Percentiles rank a stretch among this genome's conserved stretches.
phyloP scores from a whole-genome alignment of 2,888 invertebrate species.

The Aspidapion aeneum region DNA sequence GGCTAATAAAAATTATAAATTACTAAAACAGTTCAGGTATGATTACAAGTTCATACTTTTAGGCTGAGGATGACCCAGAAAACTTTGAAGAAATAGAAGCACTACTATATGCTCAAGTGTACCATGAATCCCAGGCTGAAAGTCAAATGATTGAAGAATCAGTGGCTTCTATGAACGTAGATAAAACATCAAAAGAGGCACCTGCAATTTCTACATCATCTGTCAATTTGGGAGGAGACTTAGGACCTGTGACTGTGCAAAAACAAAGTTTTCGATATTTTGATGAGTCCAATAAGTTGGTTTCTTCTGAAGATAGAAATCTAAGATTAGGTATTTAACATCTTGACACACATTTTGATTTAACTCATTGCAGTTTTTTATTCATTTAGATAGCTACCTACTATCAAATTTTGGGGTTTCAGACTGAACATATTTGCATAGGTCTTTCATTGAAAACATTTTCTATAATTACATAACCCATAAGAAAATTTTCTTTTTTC shows the following conservation, averaged over 20 bases:
- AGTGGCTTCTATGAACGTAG: too few species aligned
- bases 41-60: too few species aligned
- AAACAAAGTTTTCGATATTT: background rate
- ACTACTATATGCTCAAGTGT: conserved; percentile 42
- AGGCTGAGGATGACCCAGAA: conserved; percentile 20
- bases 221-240: background rate
- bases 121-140: conserved; percentile 29
- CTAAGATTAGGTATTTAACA: background rate
- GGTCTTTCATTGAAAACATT: too few species aligned
- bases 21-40: too few species aligned
- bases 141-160: conserved; percentile 17
- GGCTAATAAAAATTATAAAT: too few species aligned
- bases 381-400: too few species aligned
- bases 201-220: background rate
- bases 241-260: background rate
- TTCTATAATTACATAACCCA: too few species aligned
- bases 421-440: too few species aligned
- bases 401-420: too few species aligned
- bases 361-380: too few species aligned
- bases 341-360: too few species aligned
- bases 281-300: background rate
- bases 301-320: background rate
- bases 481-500: too few species aligned
- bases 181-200: background rate
- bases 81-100: conserved; percentile 40